Conservation (phyloP, 2,888 invertebrate species). For the Omphaloscelis lunosa region DNA sequence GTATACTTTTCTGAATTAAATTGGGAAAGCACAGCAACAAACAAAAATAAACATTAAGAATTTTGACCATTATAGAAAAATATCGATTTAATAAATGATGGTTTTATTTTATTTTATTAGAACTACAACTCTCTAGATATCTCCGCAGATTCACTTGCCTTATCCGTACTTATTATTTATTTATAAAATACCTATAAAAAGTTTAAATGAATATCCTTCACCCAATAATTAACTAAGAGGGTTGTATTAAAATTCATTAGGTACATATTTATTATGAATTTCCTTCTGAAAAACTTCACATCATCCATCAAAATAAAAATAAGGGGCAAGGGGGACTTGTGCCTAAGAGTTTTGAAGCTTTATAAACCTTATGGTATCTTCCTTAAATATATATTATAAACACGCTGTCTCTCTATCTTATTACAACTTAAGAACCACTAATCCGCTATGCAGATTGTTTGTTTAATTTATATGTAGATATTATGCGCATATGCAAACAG, state of each 20-base stretch:
- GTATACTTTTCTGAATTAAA: slow-evolving; percentile 10
- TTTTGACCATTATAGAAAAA: neutral
- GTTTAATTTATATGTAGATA: neutral
- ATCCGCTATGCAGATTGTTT: neutral
- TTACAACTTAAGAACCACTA: neutral
- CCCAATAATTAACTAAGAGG: neutral
- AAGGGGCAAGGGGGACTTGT: neutral
- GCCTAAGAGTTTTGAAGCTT: neutral
- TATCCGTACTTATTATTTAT: neutral
- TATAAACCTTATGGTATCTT: neutral
- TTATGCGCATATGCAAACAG: neutral
- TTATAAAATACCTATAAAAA: neutral
- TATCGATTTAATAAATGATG: neutral
- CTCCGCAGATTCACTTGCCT: neutral
- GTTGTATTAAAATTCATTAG: neutral
- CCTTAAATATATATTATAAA: neutral
- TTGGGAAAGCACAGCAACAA: slow-evolving; percentile 1
- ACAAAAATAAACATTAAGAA: neutral
- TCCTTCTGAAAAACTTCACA: neutral
- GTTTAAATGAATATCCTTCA: neutral
- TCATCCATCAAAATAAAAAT: neutral
- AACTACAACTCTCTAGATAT: neutral
- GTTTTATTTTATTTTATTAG: neutral
- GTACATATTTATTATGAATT: too few relatives aligned
- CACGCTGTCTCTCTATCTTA: neutral